Evolutionary conservation across 2,797 vertebrate species (phyloP), one percentile per base, ranked within the genome.

Genomic region (Pipistrellus kuhlii): DNA sequence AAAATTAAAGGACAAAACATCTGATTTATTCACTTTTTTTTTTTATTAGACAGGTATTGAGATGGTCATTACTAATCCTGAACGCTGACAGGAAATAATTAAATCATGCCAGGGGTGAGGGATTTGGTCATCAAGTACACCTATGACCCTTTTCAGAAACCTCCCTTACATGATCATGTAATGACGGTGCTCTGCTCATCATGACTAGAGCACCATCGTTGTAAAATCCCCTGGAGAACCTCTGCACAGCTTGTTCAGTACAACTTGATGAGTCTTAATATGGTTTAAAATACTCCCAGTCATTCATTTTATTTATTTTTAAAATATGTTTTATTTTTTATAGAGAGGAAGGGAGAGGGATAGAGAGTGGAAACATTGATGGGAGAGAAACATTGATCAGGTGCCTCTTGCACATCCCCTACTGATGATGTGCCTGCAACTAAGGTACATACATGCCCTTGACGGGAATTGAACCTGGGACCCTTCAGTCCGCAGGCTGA

Each of bases 281-380:
- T 64, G 15, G 15, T 55, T 82, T 68, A 66, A 32, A 85, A 73
- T 69, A 81, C 51, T 92, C 14, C 8, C 8, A 72, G 1, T 83
- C 38, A 85, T 71, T 68, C 66, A 25, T 38, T 53, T 85, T 77
- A 89, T 71, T 68, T 59, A 25, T 38, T 53, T 44, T 44, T 44
- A 44, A 44, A 44, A 44, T 41, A 41, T 41, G 38, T 41, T 44
- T 44, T 44, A 44, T 44, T 44, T 44, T 44, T 44, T 44, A 44
- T 44, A 44, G 44, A 44, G 44, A 44, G 44, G 44, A 44, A 44
- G 44, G 44, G 44, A 44, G 44, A 44, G 44, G 44, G 44, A 44
- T 44, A 44, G 44, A 44, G 44, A 44, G 44, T 44, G 44, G 44
- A 11, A 44, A 44, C 44, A 44, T 44, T 44, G 44, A 44, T 44